A percentile compares a stretch with the other conserved stretches of the same genome.
Evolutionary conservation across 2,113 vertebrate genomes (phyloP).

Genomic region (Urocolius indicus): DNA sequence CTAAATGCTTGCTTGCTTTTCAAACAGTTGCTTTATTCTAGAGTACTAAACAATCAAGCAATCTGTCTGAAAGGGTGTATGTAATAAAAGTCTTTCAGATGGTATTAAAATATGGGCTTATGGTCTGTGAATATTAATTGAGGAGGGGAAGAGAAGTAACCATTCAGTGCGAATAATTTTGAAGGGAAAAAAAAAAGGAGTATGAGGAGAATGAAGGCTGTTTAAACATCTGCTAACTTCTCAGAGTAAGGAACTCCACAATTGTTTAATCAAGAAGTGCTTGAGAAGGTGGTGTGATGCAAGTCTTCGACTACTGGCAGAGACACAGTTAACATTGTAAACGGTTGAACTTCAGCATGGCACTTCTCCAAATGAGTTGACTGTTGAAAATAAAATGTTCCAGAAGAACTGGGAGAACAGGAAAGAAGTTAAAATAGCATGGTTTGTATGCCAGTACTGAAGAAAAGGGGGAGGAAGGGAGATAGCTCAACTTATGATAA

Average conservation of each 20-base stretch:
- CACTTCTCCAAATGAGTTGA: constrained; percentile 85
- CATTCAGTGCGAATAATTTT: constrained; percentile 28
- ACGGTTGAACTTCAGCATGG: constrained; percentile 82
- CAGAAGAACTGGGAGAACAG: constrained; percentile 88
- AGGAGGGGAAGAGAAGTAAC: neutral
- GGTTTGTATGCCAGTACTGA: constrained; percentile 83
- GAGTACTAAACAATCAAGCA: neutral
- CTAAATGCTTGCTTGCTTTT: neutral
- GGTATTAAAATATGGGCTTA: neutral
- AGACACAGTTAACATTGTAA: constrained; percentile 81
- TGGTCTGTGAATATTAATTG: neutral
- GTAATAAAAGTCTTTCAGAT: neutral
- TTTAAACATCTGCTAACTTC: constrained; percentile 43
- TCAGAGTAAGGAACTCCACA: neutral
- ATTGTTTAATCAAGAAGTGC: constrained; percentile 49
- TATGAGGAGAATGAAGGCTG: constrained; percentile 38
- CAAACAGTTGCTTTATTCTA: neutral
- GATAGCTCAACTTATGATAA: constrained; percentile 68
- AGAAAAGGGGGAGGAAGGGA: constrained; percentile 65
- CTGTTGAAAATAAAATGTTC: constrained; percentile 88
- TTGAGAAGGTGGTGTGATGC: constrained; percentile 64
- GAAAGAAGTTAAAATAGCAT: constrained; percentile 86
- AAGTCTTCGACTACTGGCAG: constrained; percentile 76
- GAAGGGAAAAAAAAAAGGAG: neutral
- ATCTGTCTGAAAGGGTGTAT: neutral